Base-by-base conservation (phyloP, 2,113 vertebrate species). In the Indicator maculatus region DNA sequence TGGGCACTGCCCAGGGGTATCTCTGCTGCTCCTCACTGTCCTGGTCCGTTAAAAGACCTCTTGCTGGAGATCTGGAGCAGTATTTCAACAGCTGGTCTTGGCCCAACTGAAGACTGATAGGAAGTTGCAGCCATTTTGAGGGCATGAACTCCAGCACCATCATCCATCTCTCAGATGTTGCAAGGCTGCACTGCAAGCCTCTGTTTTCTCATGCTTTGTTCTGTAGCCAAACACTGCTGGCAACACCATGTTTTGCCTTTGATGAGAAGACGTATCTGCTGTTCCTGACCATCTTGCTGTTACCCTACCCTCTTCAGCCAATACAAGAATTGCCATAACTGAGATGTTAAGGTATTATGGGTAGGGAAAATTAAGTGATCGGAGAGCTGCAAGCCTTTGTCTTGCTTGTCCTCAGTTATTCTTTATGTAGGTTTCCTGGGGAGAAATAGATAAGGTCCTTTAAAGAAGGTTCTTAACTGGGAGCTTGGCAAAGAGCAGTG, bases 391-490 rank as follows among this genome's bases (percentile, higher is more conserved):
- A 61, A 63, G 74, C 55, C 82, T 65, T 58, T 39, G 58, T 10
- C 47, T 53, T 28, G 13, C 27, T 41, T 12, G 9, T 73, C 50
- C 55, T 77, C 50, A 11, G 39, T 41, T 87, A 58, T 60, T 36
- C 2, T 70, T 72, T 76, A 28, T 73, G 83, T 39, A 5, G 8
- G 55, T 87, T 94, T 89, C 26, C 38, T n/a, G 44, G 45, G 71
- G 26, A 92, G 64, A 82, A 92, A 64, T 14, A 89, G 56, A 23
- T 64, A 50, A 70, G n/a, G 70, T 50, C 45, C 50, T 82, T 91
- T 79, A 70, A 82, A 65, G 44, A 58, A 76, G 8, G 41, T 65
- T 71, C 65, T 41, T 71, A 31, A 41, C 1, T 72, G 80, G 53
- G 65, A 92, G 69, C 76, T 72, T 47, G 58, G 52, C 78, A 38